Base-by-base conservation (phyloP, 2,888 invertebrate species). In the Galerucella calmariensis region DNA sequence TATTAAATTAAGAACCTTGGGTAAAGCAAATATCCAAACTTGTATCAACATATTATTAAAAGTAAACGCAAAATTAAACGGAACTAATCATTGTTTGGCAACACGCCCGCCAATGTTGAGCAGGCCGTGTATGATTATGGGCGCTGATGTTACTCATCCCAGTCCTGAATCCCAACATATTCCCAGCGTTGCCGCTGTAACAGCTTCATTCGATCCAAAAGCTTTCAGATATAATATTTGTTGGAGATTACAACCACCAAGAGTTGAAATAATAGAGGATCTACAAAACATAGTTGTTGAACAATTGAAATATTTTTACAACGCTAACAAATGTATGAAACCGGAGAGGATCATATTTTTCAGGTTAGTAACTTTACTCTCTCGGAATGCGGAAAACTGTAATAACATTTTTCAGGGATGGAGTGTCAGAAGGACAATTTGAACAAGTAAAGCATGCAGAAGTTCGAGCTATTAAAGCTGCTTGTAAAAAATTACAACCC, bases 111-210 rank as follows among this genome's bases (percentile, higher is more conserved):
- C 59, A 0, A 80, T 84, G 11, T 71, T 85, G 78, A 79, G 70
- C 0, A 83, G 79, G 0, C 92, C 92, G 0, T 90, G 90, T 14
- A 91, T 94, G 86, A 83, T 88, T 61, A 87, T 88, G 86, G 97
- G 97, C 0, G 97, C 97, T 9, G 97, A 97, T 87, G 97, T 97
- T 8, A 97, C 97, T 0, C 97, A 97, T 89, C 97, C 97, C 0
- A 92, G 95, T 1, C 95, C 95, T 0, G 94, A 94, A 75, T 91
- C 93, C 2, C 86, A 90, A 90, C 84, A 86, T 6, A 87, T 87
- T 78, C 91, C 91, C 0, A 93, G 93, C 83, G 92, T 93, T 48
- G 93, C 93, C 0, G 93, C 93, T 0, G 94, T 95, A 2, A 93
- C 94, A 0, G 94, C 95, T 0, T 94, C 94, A 0, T 90, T 93